Conservation (phyloP, 2,888 invertebrate species). For the Lasioglossum lativentre region DNA sequence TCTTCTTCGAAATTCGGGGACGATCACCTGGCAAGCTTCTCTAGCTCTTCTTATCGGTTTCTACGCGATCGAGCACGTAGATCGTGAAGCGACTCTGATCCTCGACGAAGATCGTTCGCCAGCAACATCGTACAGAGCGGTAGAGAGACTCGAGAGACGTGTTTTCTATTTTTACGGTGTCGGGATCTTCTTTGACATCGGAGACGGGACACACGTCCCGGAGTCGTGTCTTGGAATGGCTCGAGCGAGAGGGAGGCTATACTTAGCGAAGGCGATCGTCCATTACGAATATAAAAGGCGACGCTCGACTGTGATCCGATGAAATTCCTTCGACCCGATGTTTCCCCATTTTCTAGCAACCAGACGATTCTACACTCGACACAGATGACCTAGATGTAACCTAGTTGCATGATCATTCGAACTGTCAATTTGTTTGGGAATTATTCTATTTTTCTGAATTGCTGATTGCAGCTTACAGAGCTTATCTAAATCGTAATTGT, state of each 20-base stretch:
- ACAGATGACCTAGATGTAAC: neutral
- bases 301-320: constrained; percentile 28
- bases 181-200: constrained; percentile 70
- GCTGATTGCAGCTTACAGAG: neutral
- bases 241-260: constrained; percentile 67
- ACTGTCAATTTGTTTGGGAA: neutral
- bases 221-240: constrained; percentile 70
- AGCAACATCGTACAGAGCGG: constrained; percentile 30
- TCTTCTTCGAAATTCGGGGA: neutral
- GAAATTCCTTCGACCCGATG: constrained; percentile 23
- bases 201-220: constrained; percentile 64
- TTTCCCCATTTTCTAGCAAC: neutral
- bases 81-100: neutral
- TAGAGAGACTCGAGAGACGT: constrained; percentile 36
- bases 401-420: neutral
- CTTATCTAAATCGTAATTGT: neutral
- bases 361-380: neutral
- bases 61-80: neutral
- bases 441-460: neutral
- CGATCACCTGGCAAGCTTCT: neutral
- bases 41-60: neutral
- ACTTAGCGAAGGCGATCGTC: constrained; percentile 69
- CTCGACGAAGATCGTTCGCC: constrained; percentile 12
- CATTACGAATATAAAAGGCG: constrained; percentile 66
- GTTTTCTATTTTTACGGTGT: constrained; percentile 68